Conservation (phyloP, 2,113 vertebrate genomes). For the Caretta caretta region DNA sequence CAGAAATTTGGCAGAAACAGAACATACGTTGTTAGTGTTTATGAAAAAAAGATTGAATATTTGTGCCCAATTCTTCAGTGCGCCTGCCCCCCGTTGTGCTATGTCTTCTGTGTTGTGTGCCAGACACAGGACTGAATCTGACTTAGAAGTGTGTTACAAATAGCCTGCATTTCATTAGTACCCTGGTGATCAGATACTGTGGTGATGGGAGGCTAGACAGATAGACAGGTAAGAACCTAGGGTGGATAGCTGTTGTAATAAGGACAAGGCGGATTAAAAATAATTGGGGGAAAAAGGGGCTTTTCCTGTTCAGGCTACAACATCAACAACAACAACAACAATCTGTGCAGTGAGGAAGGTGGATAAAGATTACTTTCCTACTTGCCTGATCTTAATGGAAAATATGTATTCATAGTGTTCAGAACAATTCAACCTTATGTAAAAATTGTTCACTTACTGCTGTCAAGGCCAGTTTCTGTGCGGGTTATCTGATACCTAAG, state of each 20-base stretch:
- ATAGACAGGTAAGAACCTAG: not conserved
- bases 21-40: not conserved
- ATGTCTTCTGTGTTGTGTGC: not conserved
- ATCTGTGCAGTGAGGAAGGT: not conserved
- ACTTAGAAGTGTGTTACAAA: conserved; percentile 19
- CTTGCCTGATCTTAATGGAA: not conserved
- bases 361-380: not conserved
- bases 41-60: not conserved
- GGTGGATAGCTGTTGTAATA: not conserved
- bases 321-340: not conserved
- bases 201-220: not conserved
- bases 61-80: not conserved
- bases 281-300: fast-evolving
- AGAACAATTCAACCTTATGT: not conserved
- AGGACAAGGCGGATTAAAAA: not conserved
- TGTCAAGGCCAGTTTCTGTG: not conserved
- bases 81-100: not conserved
- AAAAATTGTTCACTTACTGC: not conserved
- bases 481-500: not conserved
- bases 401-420: not conserved
- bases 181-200: not conserved
- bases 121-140: not conserved
- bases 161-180: not conserved
- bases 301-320: not conserved
- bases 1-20: not conserved